Conservation (phyloP, 2,888 invertebrate genomes). For the Agrotis clavis region DNA sequence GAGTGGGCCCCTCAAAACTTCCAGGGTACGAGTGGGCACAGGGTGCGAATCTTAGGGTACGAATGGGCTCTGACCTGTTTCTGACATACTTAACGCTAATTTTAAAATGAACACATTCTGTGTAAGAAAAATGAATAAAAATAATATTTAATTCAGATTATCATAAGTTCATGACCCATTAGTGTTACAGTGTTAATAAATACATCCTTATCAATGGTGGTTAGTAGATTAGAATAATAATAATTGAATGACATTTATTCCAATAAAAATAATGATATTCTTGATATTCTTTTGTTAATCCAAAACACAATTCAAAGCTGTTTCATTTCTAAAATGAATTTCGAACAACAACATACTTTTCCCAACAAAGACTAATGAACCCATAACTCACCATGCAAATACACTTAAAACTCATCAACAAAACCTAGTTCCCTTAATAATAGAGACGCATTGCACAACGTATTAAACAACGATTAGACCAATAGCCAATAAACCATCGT, state of each 20-base stretch:
- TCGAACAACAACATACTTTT: background rate
- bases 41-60: too few species aligned
- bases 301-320: background rate
- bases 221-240: background rate
- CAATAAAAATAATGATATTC: background rate
- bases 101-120: too few species aligned
- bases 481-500: constrained; percentile 60
- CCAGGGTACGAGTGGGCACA: too few species aligned
- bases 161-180: background rate
- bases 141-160: background rate
- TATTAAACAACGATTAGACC: constrained; percentile 58
- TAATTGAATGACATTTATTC: background rate
- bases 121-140: background rate
- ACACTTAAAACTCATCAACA: constrained; percentile 28
- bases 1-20: too few species aligned
- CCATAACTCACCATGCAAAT: constrained; percentile 23
- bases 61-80: too few species aligned
- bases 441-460: constrained; percentile 56
- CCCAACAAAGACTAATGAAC: constrained; percentile 6
- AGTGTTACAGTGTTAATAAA: background rate
- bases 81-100: too few species aligned
- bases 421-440: constrained; percentile 37
- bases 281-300: background rate
- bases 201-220: background rate
- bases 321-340: background rate